Evolutionary conservation across 2,797 vertebrate genomes (phyloP).

Genomic region (Limnodromus scolopaceus): DNA sequence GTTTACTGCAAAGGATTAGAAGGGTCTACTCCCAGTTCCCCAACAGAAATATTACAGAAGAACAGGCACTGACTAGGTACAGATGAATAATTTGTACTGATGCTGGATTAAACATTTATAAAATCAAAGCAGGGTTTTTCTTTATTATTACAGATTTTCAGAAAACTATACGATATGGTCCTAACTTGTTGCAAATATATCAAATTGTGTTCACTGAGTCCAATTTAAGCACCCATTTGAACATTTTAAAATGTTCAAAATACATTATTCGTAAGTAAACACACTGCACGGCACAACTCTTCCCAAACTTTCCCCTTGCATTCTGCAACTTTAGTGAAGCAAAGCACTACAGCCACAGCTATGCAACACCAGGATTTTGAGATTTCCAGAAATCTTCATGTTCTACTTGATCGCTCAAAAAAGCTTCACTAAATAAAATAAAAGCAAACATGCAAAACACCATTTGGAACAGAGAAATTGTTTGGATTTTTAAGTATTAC

Average conservation of each 20-base stretch:
- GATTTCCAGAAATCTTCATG: neutral
- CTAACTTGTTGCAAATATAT: neutral
- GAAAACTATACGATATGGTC: neutral
- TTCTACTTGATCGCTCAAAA: neutral
- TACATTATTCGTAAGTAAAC: neutral
- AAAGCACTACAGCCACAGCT: neutral
- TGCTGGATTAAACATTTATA: neutral
- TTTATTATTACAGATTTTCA: neutral
- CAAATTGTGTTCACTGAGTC: rapidly evolving
- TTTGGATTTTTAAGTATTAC: neutral
- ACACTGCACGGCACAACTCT: neutral
- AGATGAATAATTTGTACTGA: neutral
- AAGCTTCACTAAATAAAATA: neutral
- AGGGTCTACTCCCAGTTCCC: neutral
- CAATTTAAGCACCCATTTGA: neutral
- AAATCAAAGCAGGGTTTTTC: neutral
- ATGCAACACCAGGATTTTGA: neutral
- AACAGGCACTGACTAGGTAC: neutral
- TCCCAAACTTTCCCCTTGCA: neutral
- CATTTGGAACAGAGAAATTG: neutral
- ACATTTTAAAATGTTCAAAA: neutral
- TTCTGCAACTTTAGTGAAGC: neutral
- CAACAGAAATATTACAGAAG: neutral
- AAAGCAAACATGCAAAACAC: neutral
- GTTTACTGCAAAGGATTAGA: neutral